phyloP scores from a whole-genome alignment of 2,113 vertebrate genomes.

The Phylloscopus trochilus region DNA sequence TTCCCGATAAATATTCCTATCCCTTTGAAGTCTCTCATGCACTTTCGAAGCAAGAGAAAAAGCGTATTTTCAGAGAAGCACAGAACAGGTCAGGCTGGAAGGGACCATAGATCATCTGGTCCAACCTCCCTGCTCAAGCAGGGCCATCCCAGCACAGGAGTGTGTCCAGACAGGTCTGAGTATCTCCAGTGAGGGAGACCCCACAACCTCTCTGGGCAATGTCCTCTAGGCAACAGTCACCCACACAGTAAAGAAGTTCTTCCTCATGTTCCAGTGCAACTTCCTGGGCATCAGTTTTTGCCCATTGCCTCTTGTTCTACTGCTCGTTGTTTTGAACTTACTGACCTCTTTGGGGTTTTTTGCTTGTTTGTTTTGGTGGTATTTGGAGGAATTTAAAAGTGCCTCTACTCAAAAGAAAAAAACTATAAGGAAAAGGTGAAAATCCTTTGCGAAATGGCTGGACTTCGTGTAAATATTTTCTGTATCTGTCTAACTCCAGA shows the following conservation, averaged over 20 bases:
- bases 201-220: not conserved
- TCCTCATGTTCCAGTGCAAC: not conserved
- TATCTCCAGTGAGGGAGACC: not conserved
- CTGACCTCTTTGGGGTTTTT: not conserved
- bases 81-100: not conserved
- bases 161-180: not conserved
- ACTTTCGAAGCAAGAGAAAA: not conserved
- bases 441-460: not conserved
- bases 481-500: not conserved
- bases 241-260: not conserved
- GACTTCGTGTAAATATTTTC: not conserved
- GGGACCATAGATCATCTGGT: not conserved
- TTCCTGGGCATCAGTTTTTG: not conserved
- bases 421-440: not conserved
- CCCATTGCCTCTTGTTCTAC: not conserved
- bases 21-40: not conserved
- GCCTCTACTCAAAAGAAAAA: not conserved
- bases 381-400: not conserved
- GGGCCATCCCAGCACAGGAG: not conserved
- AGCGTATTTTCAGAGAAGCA: fast-evolving
- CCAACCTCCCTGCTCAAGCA: not conserved
- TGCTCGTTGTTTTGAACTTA: not conserved
- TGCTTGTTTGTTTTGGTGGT: not conserved
- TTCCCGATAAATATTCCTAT: not conserved
- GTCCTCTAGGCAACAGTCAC: not conserved